Percentiles rank a stretch among this genome's conserved stretches.
phyloP scores from a whole-genome alignment of 2,113 vertebrate species.

The human region DNA sequence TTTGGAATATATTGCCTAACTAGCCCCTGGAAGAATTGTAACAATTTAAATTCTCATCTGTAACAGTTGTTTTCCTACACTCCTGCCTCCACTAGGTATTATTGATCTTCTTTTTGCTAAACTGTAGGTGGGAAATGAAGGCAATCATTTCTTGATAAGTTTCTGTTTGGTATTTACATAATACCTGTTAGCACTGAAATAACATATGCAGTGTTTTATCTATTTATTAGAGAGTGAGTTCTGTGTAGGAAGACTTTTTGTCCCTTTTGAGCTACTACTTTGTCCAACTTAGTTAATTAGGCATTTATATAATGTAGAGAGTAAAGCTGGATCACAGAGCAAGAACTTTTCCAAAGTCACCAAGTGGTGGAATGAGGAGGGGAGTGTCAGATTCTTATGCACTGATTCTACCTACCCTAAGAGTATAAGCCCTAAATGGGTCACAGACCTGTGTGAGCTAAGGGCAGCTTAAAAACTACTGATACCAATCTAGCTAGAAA shows the following conservation, averaged over 20 bases:
- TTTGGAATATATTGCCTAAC: conserved; percentile 5
- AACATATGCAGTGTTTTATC: not conserved
- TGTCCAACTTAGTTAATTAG: not conserved
- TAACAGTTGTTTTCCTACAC: conserved; percentile 24
- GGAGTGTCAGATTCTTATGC: not conserved
- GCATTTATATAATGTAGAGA: not conserved
- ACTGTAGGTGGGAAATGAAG: conserved; percentile 40
- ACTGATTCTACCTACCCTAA: not conserved
- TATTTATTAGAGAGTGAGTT: conserved; percentile 14
- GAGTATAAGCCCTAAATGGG: not conserved
- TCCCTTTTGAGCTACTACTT: not conserved
- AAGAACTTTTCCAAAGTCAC: conserved; percentile 1
- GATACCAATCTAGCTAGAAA: not conserved
- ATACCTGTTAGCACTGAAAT: conserved; percentile 53
- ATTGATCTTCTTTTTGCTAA: conserved; percentile 51
- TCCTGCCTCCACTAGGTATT: conserved; percentile 11
- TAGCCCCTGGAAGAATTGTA: conserved; percentile 37
- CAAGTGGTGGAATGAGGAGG: not conserved
- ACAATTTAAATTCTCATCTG: conserved; percentile 55
- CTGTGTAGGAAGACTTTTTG: conserved; percentile 24
- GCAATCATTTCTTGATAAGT: conserved; percentile 53
- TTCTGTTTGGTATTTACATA: conserved; percentile 55
- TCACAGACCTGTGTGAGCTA: not conserved
- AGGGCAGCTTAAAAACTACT: not conserved
- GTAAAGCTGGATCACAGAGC: not conserved